Conservation (phyloP, 1,140 invertebrate species). For the Leptinotarsa texana region DNA sequence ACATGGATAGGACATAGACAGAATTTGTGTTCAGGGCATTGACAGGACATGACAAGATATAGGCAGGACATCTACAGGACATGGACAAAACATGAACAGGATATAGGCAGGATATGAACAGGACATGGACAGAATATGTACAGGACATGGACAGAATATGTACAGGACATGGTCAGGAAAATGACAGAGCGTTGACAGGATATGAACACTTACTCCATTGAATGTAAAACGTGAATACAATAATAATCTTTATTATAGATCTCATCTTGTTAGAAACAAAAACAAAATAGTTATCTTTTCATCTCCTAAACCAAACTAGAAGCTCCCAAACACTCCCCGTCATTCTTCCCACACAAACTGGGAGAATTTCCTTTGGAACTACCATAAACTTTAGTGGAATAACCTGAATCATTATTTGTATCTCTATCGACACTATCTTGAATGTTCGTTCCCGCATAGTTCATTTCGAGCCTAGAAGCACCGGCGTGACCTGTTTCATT, state of each 20-base stretch:
- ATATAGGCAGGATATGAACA: too few species aligned
- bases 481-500: background rate
- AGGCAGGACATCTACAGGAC: too few species aligned
- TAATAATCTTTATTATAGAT: background rate
- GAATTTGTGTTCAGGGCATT: too few species aligned
- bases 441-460: slow-evolving; percentile 33
- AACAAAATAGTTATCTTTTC: slow-evolving; percentile 1
- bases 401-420: slow-evolving; percentile 77
- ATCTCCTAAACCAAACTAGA: slow-evolving; percentile 50
- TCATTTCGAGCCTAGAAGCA: slow-evolving; percentile 1
- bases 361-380: slow-evolving; percentile 78
- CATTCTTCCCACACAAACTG: slow-evolving; percentile 67
- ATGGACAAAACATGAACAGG: too few species aligned
- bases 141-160: too few species aligned
- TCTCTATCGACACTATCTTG: slow-evolving; percentile 61
- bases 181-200: too few species aligned
- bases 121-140: too few species aligned
- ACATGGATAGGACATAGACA: too few species aligned
- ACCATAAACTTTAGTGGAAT: slow-evolving; percentile 76
- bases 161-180: too few species aligned
- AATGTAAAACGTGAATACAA: background rate
- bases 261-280: slow-evolving; percentile 1
- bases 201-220: too few species aligned
- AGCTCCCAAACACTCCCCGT: slow-evolving; percentile 46
- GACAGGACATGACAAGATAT: too few species aligned